Evolutionary conservation across 2,113 vertebrate species (phyloP).

Genomic region (Pterocles orientalis): DNA sequence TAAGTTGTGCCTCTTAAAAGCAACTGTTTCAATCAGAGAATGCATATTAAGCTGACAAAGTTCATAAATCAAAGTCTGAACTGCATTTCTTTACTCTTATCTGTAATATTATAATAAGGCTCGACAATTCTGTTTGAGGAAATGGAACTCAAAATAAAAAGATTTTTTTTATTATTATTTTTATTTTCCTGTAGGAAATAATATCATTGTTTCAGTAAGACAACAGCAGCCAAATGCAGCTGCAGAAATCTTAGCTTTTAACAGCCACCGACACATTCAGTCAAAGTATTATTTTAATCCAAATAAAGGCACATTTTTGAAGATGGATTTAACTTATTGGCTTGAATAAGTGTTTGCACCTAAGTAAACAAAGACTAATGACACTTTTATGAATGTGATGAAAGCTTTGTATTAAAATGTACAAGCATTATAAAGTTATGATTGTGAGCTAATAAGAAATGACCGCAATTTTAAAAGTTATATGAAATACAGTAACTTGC

Average conservation of each 20-base stretch:
- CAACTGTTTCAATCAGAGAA: not conserved
- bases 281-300: not conserved
- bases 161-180: not conserved
- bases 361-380: not conserved
- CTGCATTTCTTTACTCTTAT: not conserved
- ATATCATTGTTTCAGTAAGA: not conserved
- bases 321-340: not conserved
- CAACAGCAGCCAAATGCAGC: not conserved
- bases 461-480: not conserved
- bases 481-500: not conserved
- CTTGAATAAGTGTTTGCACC: not conserved
- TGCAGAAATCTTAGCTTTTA: not conserved
- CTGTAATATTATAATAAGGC: not conserved
- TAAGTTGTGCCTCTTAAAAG: not conserved
- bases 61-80: not conserved
- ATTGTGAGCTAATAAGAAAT: not conserved
- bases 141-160: not conserved
- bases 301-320: not conserved
- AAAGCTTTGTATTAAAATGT: not conserved
- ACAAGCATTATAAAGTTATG: not conserved
- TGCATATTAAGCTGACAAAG: not conserved
- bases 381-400: not conserved
- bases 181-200: not conserved
- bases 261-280: not conserved
- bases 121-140: not conserved